Base-by-base conservation (phyloP, 2,888 invertebrate species). In the Formica aserva region DNA sequence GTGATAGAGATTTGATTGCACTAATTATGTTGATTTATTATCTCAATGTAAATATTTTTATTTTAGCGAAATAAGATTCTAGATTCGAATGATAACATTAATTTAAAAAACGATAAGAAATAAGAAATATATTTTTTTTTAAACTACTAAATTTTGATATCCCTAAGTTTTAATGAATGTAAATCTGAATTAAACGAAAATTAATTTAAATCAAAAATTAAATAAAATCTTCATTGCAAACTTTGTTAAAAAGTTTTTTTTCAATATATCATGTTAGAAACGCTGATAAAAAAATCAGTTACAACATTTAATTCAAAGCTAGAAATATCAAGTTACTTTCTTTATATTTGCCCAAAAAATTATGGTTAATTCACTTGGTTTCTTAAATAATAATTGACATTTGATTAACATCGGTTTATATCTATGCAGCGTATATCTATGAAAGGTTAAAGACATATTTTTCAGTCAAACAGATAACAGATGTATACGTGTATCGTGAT, bases 131-230 rank as follows among this genome's bases (percentile, higher is more conserved):
- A 13, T 41, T 41, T 41, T n/a, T 41, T 60, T 29, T 26, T 4
- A 18, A 41, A n/a, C 29, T 29, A 15, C 29, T 62, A 6, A 74
- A 29, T n/a, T 57, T 62, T n/a, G 6, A 32, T 29, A 60, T 62
- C 29, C 0, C 3, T 26, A 8, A 29, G 60, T n/a, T 52, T 52
- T 52, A n/a, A 52, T 52, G 2, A 52, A 52, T 8, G n/a, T 52
- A 52, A n/a, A 52, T 52, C 2, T 52, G n/a, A 52, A 52, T 52
- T 52, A 52, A 52, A 52, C n/a, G 18, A 38, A 1, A 29, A 3
- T 6, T 29, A 45, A 15, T 41, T n/a, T 29, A 15, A 22, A 62
- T 75, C 41, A 45, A 62, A 74, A 72, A 57, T 26, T 74, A 15
- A 15, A 22, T 22, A 15, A 52, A 52, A 18, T 62, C 15, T 62